Base-by-base conservation (phyloP, 2,888 invertebrate genomes). In the Caenorhabditis virilis region DNA sequence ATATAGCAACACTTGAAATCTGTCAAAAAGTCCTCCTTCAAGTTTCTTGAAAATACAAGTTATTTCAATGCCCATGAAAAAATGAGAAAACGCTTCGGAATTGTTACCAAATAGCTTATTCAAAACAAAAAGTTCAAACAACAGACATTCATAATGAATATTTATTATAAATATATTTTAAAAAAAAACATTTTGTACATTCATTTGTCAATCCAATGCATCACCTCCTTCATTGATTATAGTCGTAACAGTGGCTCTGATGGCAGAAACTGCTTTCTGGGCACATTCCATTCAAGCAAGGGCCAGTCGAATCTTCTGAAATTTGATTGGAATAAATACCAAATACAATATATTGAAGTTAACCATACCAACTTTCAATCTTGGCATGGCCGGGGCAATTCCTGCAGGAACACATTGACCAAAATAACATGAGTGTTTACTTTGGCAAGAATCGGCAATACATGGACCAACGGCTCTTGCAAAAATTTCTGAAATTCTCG, bases 381-480 rank as follows among this genome's bases (percentile, higher is more conserved):
- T 26, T 30, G 67, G 67, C 74, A 74, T 74, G 22, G 56, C 38
- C 35, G 74, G 74, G 15, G 69, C 69, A 26, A 65, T 58, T 15
- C 64, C 67, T 9, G 55, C 59, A 30, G 74, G 71, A 25, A 74
- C 57, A 51, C 74, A 74, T 51, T 74, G 67, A 13, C 67, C 74
- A 39, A 55, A 74, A 48, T 67, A 74, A 51, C 74, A 74, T 9
- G 60, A 57, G 47, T 71, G 63, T 15, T 46, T 58, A 1, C 53
- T 22, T 16, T 69, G 74, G 41, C 74, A 74, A 18, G 56, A 45
- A 38, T 72, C 74, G 27, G 56, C 56, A 30, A 74, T 69, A 46
- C 74, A 74, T 35, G 74, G 74, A 45, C 74, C 74, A 9, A 69
- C 68, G 18, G 74, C 74, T 7, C 57, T 45, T 27, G 62, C 48